These are phyloP conservation scores for Catharus minimus DNA, from an alignment of 2,113 vertebrate species.

Conservation along the genomic window DNA sequence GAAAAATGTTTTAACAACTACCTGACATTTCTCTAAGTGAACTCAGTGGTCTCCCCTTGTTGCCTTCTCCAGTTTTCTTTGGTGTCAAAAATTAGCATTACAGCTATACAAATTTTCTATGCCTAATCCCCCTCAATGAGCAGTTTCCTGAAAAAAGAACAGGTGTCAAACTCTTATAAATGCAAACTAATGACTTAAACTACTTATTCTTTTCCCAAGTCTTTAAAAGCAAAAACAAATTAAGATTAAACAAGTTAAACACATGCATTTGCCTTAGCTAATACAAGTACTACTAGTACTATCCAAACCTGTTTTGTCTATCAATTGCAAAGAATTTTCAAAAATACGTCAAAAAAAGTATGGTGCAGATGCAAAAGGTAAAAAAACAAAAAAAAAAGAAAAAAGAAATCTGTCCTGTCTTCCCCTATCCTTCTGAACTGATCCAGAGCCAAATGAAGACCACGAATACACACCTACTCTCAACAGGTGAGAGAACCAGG, in stretches of 20 bases:
- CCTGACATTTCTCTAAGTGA: conserved; percentile 13
- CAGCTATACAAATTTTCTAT: conserved; percentile 1
- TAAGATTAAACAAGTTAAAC: conserved; percentile 51
- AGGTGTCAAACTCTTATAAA: conserved; percentile 27
- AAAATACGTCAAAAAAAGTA: not conserved
- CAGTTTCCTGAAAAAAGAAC: conserved; percentile 28
- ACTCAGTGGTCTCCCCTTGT: conserved; percentile 13
- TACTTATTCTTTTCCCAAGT: not conserved
- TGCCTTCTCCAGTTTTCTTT: conserved; percentile 57
- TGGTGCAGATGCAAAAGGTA: not conserved
- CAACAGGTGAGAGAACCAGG: not conserved
- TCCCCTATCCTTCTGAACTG: not conserved
- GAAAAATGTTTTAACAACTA: conserved; percentile 16
- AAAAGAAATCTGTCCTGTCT: not conserved
- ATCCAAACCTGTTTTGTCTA: conserved; percentile 19
- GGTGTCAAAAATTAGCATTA: conserved; percentile 34
- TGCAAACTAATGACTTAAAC: conserved; percentile 21
- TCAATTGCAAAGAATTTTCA: not conserved
- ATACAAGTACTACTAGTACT: conserved; percentile 17
- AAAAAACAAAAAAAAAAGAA: not conserved
- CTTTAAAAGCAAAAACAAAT: conserved; percentile 32
- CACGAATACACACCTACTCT: not conserved
- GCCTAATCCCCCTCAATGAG: conserved; percentile 39
- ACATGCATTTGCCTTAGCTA: conserved; percentile 32
- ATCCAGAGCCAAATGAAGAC: not conserved